Percentiles rank a stretch among this genome's conserved stretches.
Evolutionary conservation across 2,888 invertebrate genomes (phyloP).

Genomic region (Spilarctia lutea): DNA sequence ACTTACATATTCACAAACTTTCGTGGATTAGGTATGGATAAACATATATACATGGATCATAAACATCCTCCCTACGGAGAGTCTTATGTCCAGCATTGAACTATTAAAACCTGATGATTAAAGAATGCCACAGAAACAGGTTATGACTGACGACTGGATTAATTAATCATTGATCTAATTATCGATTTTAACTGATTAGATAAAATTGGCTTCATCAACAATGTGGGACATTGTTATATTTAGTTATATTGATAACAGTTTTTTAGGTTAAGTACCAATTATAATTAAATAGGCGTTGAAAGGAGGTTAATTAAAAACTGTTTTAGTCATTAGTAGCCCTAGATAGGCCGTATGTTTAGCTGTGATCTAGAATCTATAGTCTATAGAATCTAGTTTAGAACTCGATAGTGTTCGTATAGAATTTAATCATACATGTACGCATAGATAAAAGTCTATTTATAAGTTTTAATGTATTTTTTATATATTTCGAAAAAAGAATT

Average conservation of each 20-base stretch:
- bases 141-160: neutral
- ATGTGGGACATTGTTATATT: neutral
- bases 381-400: too few relatives aligned
- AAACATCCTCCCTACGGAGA: too few relatives aligned
- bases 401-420: neutral
- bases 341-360: neutral
- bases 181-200: neutral
- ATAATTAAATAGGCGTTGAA: neutral
- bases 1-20: too few relatives aligned
- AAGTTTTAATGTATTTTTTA: too few relatives aligned
- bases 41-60: too few relatives aligned
- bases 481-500: too few relatives aligned
- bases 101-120: neutral
- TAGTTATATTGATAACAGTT: neutral
- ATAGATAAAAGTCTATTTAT: too few relatives aligned
- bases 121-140: neutral
- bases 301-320: neutral
- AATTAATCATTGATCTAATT: neutral
- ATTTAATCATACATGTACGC: too few relatives aligned
- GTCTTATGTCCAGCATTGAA: too few relatives aligned
- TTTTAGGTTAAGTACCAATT: conserved; percentile 1
- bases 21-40: too few relatives aligned
- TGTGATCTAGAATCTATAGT: neutral
- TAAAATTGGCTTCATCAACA: neutral
- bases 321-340: neutral